phyloP scores from a whole-genome alignment of 1,140 invertebrate species.

The Neelides sp. region DNA sequence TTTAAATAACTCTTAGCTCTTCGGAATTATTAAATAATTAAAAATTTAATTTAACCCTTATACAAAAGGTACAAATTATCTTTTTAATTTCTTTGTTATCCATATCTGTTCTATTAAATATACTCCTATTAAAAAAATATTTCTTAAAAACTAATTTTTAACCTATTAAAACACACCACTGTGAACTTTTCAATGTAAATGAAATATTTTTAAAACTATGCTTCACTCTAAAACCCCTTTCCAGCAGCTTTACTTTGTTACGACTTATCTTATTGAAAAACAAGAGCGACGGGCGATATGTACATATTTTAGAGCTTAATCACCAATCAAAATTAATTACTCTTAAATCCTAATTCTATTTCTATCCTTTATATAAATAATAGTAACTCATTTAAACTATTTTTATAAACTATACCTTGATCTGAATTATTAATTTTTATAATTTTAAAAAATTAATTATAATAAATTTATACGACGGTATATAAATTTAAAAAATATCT shows the following conservation, averaged over 20 bases:
- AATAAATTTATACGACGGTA: slow-evolving; percentile 45
- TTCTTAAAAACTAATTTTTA: slow-evolving; percentile 37
- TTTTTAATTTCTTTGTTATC: slow-evolving; percentile 30
- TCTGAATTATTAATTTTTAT: slow-evolving; percentile 41
- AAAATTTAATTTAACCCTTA: slow-evolving; percentile 46
- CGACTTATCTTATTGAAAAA: slow-evolving; percentile 50
- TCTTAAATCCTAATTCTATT: slow-evolving; percentile 41
- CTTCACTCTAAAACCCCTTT: slow-evolving; percentile 47
- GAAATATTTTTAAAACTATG: slow-evolving; percentile 42
- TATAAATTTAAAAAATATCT: slow-evolving; percentile 42
- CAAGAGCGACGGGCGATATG: slow-evolving; percentile 56
- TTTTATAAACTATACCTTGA: slow-evolving; percentile 46
- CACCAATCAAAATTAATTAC: slow-evolving; percentile 37
- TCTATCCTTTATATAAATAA: slow-evolving; percentile 23
- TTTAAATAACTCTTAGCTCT: slow-evolving; percentile 41
- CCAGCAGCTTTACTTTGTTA: slow-evolving; percentile 58
- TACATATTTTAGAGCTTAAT: slow-evolving; percentile 42
- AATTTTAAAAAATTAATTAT: slow-evolving; percentile 40
- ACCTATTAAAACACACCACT: slow-evolving; percentile 37
- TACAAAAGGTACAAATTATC: slow-evolving; percentile 46
- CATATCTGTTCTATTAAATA: slow-evolving; percentile 25
- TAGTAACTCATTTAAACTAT: slow-evolving; percentile 43
- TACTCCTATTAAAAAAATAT: slow-evolving; percentile 33
- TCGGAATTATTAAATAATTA: slow-evolving; percentile 41
- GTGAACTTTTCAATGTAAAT: slow-evolving; percentile 44